phyloP scores from a whole-genome alignment of 2,113 vertebrate species.

The Sus scrofa region T2T-Sscrofa CM000830.6:8066501-8067000 shows the following conservation, averaged over 20 bases:
- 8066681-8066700: too few species aligned
- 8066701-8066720: too few species aligned
- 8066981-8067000: too few species aligned
- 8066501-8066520: rapidly evolving
- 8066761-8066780: too few species aligned
- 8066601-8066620: too few species aligned
- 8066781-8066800: not conserved
- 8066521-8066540: rapidly evolving
- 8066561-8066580: rapidly evolving
- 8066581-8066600: rapidly evolving
- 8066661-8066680: too few species aligned
- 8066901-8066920: too few species aligned
- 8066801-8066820: not conserved
- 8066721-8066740: too few species aligned
- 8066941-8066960: not conserved
- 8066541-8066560: rapidly evolving
- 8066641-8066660: too few species aligned
- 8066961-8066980: not conserved
- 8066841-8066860: too few species aligned
- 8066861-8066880: rapidly evolving
- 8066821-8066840: not conserved
- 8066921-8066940: too few species aligned
- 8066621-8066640: rapidly evolving
- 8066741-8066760: too few species aligned
- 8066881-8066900: not conserved